These are phyloP conservation scores for Dysidea cf. avara DNA, from an alignment of 37 sponge, comb jelly and placozoan genomes.

Conservation along the genomic window DNA sequence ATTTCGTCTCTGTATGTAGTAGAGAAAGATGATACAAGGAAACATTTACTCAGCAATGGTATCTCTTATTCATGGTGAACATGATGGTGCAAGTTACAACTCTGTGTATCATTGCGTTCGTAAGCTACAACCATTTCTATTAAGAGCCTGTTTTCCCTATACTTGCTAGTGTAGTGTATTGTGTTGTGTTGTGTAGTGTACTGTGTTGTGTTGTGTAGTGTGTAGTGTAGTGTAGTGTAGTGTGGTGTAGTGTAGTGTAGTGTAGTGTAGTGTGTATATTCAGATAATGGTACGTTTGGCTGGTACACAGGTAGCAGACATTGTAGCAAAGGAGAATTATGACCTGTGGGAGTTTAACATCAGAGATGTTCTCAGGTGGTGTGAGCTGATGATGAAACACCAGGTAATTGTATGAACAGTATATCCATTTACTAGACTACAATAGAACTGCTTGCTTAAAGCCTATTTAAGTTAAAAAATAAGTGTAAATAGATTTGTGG, in stretches of 20 bases:
- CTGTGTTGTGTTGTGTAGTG: too few species aligned
- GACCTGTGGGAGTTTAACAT: constrained; percentile 92
- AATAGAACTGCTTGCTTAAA: not conserved
- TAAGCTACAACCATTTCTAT: too few species aligned
- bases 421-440: not conserved
- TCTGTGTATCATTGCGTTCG: too few species aligned
- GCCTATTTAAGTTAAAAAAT: not conserved
- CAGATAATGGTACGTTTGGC: not conserved
- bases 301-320: constrained; percentile 8
- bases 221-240: not conserved
- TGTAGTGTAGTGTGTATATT: too few species aligned
- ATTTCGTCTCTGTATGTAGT: too few species aligned
- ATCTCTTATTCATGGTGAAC: too few species aligned
- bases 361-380: constrained; percentile 93
- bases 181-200: not conserved
- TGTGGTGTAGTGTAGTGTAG: not conserved
- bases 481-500: not conserved
- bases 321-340: constrained; percentile 20
- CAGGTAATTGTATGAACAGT: constrained; percentile 31
- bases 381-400: constrained; percentile 71
- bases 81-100: too few species aligned
- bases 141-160: too few species aligned
- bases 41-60: too few species aligned
- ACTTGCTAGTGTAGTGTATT: not conserved
- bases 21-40: too few species aligned